Evolutionary conservation across 2,888 invertebrate species (phyloP), one percentile per base, ranked within the genome.

Genomic region (Plebejus anna): DNA sequence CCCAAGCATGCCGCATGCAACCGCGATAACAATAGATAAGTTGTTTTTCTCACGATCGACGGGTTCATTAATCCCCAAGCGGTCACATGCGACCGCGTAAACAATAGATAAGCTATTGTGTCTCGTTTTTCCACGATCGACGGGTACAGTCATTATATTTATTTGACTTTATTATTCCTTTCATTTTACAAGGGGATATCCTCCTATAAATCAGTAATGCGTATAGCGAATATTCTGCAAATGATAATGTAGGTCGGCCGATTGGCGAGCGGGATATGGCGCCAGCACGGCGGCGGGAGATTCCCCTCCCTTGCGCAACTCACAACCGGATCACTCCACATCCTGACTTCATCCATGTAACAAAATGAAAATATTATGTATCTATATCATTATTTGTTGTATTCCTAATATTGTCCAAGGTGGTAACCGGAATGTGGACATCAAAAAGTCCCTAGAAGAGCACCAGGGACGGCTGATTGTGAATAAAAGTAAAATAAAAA

Each of bases 361-460:
- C 59, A 71, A 72, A 42, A 59, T 72, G 75, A 42, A 42, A n/a
- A 55, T 76, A 71, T 42, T 22, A 28, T 59, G 22, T 75, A 42
- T 66, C 7, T 38, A 7, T 47, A 13, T 61, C 42, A 13, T 66
- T 42, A 38, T 42, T 75, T 75, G 5, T 47, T 47, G 6, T 75
- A 22, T n/a, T 42, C 28, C 57, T 16, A 76, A 11, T 51, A 55
- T 71, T 42, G 78, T 76, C n/a, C 70, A 76, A 11, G 51, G 59
- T 11, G 81, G 80, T 75, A 78, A 76, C 16, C 81, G 76, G 76
- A 81, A 84, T 5, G 81, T 84, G n/a, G 86, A 84, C n/a, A 88
- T 90, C 36, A 87, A 87, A 80, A 90, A 90, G 77, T 86, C 83
- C 32, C 79, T 88, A 13, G 88, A 88, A 78, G 86, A 88, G 79